Evolutionary conservation across 1,140 invertebrate species (phyloP), one percentile per base, ranked within the genome.

Genomic region (Diorhabda sublineata): DNA sequence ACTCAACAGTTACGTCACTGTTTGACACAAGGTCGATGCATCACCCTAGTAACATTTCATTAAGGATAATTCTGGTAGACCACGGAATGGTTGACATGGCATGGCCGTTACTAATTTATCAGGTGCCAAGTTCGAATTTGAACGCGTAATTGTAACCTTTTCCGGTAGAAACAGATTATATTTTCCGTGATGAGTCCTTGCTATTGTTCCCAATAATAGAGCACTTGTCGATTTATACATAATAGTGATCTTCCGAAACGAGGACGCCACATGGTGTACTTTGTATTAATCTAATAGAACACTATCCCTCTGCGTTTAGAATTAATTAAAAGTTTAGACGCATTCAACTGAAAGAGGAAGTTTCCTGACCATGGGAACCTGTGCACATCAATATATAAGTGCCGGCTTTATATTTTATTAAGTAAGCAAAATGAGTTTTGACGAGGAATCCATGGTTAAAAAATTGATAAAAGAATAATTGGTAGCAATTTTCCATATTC

Each of bases 261-360:
- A 69, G 72, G 70, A 62, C 64, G 67, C 73, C 75, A 76, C 75
- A 75, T 75, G 74, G 67, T 71, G 71, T 71, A 75, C 73, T 68
- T 72, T 72, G 70, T 72, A 72, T 69, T 74, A 74, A 76, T 72
- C 70, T 76, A 73, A 75, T 75, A 71, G 72, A 71, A 72, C 75
- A 75, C 70, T 76, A 74, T 74, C 74, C 72, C 73, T 72, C 69
- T 64, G 64, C 66, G 73, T 72, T 71, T 67, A 69, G 69, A 74
- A 76, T 76, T 76, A 76, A 76, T 76, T 76, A 75, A 69, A 72
- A 75, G 69, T 71, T 67, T 69, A 69, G 70, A 74, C 70, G 67
- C 56, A 65, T 66, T 64, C 66, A 57, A 64, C 63, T 64, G 63
- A 64, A 45, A 56, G 43, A 56, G 42, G 7, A 56, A 52, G 47